Evolutionary conservation across 2,888 invertebrate genomes (phyloP), one percentile per base, ranked within the genome.

Genomic region (Drosophila melanosoma): DNA sequence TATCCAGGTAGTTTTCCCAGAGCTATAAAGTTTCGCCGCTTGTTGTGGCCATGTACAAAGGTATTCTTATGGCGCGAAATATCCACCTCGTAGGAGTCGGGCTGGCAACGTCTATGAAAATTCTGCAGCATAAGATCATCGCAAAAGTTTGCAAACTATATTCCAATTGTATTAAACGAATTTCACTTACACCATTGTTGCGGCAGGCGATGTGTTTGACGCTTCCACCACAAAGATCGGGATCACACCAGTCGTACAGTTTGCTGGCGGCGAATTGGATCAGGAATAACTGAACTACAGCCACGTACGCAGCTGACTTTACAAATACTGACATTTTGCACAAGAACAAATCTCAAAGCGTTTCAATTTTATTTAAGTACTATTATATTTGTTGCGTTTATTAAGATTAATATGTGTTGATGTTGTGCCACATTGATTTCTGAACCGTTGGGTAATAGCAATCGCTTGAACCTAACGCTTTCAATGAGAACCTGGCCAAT

Each of bases 1-100:
- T 92, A 93, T n/a, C 93, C 92, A 3, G 92, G 92, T 57, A 93
- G 69, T 48, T 85, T 80, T 23, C 93, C 93, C n/a, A 92, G 77
- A 7, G 93, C 93, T 51, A 93, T 84, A 48, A 89, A 87, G 70
- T 93, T 93, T 35, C 93, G 78, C 0, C 92, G 88, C 53, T 91
- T 91, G 54, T 93, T 93, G 60, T 93, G 93, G n/a, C 87, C 90
- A 36, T 93, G 90, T 3, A 93, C 68, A 66, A 93, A 90, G 29
- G 76, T 68, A 2, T 77, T 66, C 67, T 89, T 90, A 32, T 88
- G 90, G 0, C 73, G 65, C 0, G 83, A 79, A 7, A 93, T 85
- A 33, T 92, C 90, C 38, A 93, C 79, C 48, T 90, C 83, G 23
- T 74, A 83, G 38, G 91, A 74, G 63, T 93, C 93, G 1, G 91